Evolutionary conservation across 1,140 invertebrate species (phyloP), one percentile per base, ranked within the genome.

Genomic region (Macrobrachium nipponense): DNA sequence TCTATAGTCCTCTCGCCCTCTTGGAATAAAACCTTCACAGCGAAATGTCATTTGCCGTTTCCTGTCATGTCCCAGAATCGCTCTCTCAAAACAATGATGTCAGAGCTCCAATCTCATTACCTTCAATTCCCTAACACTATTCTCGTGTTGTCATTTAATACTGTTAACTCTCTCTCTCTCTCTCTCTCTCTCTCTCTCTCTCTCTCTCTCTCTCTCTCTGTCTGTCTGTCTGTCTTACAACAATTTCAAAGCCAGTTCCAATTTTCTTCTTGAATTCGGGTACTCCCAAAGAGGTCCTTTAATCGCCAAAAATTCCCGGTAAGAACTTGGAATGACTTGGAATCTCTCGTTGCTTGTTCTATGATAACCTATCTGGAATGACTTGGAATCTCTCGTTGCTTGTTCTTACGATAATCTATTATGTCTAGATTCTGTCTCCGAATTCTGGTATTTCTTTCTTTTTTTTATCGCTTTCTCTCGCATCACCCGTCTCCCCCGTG

Each of bases 141-240:
- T 2, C 27, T 36, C 4, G 27, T 36, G 27, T 4, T 36, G 12
- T 68, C 18, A 5, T 20, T 12, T 17, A 10, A 68, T 27, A n/a
- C 18, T 27, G 12, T 27, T 68, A 27, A 44, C 73, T 76, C 73
- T 77, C 51, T 77, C 75, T 59, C 75, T 77, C 75, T 77, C 51
- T 59, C 75, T 77, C 75, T 77, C 75, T 77, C 51, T 77, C 43
- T 77, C 75, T 76, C 73, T 76, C 73, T 76, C 73, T 76, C 73
- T 76, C 73, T 76, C 73, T 76, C 73, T 76, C 36, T 51, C 73
- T 76, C 73, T 76, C 36, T 75, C 72, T 44, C 36, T 77, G 44
- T 58, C 44, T 10, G 5, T 51, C 62, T 27, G 18, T 51, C 76
- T 59, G 27, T 2, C 44, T 44, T 17, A 20, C 75, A 36, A 36